Base-by-base conservation (phyloP, 2,113 vertebrate genomes). In the Oryzias woworae region DNA sequence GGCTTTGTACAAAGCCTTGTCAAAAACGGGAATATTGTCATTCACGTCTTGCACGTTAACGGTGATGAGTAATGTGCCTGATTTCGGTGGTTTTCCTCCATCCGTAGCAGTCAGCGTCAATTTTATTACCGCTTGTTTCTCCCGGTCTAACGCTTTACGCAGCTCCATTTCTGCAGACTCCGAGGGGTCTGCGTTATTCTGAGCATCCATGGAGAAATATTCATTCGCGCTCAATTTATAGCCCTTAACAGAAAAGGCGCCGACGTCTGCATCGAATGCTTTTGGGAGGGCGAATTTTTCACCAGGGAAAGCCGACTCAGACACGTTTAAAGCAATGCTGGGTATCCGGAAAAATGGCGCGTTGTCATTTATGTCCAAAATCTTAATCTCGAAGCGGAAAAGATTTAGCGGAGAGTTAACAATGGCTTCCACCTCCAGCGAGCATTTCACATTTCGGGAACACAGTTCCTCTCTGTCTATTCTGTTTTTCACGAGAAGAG, bases 321-420 rank as follows among this genome's bases (percentile, higher is more conserved):
- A 75, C 1, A 94, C 84, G 0, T 92, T 90, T 5, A 95, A 22
- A 4, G 49, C 59, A 41, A 89, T 79, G 22, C 72, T 58, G 13
- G 68, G 84, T 31, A 85, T 88, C 26, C 82, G 62, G 77, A 95
- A 95, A 16, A 2, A 64, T 0, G 94, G 94, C 1, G 89, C n/a
- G 58, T 95, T 93, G 55, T 96, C 94, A 28, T 95, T 96, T 57
- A 94, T 87, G 66, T 96, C 94, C 81, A 91, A 15, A 59, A 95
- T 85, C 49, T 70, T 83, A 17, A 95, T 81, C 53, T 93, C 93
- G 59, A 93, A 88, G 41, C 84, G 87, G 76, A 92, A 88, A 8
- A 94, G 76, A 62, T 86, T 82, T n/a, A 94, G 53, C 1, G 94
- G 94, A 1, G 91, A 92, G 67, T 92, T 90, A 47, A 92, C 73